phyloP scores from a whole-genome alignment of 2,113 vertebrate species.

The Chionodraco myersi region DNA sequence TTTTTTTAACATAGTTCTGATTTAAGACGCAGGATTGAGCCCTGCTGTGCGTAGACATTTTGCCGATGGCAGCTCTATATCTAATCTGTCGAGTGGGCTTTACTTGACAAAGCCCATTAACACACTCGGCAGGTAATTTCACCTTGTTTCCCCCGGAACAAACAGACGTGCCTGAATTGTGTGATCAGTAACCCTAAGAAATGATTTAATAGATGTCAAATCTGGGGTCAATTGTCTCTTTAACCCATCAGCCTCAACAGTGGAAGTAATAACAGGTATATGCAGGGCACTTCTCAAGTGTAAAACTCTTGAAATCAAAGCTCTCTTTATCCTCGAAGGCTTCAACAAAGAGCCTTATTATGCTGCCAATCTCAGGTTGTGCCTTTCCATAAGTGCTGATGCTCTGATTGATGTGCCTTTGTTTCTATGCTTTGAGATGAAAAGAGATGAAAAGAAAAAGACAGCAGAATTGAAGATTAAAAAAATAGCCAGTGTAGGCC shows the following conservation, averaged over 20 bases:
- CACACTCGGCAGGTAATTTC: conserved; percentile 16
- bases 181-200: conserved; percentile 22
- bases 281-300: conserved; percentile 7
- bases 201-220: conserved; percentile 25
- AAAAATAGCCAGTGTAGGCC: conserved; percentile 30
- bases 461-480: conserved; percentile 23
- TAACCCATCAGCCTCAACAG: not conserved
- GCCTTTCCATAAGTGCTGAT: conserved; percentile 25
- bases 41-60: conserved; percentile 17
- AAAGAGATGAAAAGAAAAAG: conserved; percentile 46
- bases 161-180: not conserved
- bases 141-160: conserved; percentile 26
- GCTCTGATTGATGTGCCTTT: conserved; percentile 54
- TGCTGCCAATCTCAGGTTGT: conserved; percentile 32
- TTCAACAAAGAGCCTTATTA: conserved; percentile 38
- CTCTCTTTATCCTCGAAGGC: conserved; percentile 16
- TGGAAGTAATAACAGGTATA: not conserved
- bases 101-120: conserved; percentile 30
- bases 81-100: conserved; percentile 14
- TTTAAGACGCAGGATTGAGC: not conserved
- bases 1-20: not conserved
- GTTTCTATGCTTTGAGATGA: conserved; percentile 37
- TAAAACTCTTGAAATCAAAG: conserved; percentile 44
- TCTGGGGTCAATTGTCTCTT: conserved; percentile 5
- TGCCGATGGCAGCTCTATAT: not conserved